Conservation (phyloP, 35 echinoderm and acorn worm genomes). For the Heliocidaris erythrogramma region DNA sequence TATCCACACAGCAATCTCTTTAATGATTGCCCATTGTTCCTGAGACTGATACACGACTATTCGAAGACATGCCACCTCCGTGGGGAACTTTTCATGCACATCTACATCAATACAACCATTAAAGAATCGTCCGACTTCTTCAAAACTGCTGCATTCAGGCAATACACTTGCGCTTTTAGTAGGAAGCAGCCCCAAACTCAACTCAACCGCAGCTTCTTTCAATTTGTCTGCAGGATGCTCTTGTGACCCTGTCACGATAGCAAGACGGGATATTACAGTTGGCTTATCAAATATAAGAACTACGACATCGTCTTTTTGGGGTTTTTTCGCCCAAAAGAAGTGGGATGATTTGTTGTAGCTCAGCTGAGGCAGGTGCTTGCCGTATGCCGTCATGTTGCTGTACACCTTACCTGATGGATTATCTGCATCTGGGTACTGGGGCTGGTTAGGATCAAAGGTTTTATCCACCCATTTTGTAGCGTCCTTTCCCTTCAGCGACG, state of each 20-base stretch:
- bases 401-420: slow-evolving; percentile 82
- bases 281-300: slow-evolving; percentile 81
- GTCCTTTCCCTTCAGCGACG: slow-evolving; percentile 83
- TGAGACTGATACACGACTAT: slow-evolving; percentile 62
- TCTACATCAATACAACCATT: slow-evolving; percentile 70
- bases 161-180: neutral
- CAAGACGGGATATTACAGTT: slow-evolving; percentile 54
- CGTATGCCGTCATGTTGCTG: slow-evolving; percentile 81
- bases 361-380: slow-evolving; percentile 85
- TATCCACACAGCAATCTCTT: slow-evolving; percentile 90
- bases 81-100: slow-evolving; percentile 44
- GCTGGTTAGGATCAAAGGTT: slow-evolving; percentile 65
- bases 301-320: slow-evolving; percentile 55
- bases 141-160: slow-evolving; percentile 71
- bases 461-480: slow-evolving; percentile 56
- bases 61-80: slow-evolving; percentile 67
- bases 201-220: slow-evolving; percentile 55
- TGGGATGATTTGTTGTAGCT: slow-evolving; percentile 78
- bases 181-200: slow-evolving; percentile 45
- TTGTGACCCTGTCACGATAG: slow-evolving; percentile 71
- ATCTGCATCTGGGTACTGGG: slow-evolving; percentile 43
- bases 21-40: slow-evolving; percentile 71
- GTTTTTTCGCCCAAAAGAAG: slow-evolving; percentile 89
- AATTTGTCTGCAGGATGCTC: slow-evolving; percentile 75
- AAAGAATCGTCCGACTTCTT: slow-evolving; percentile 60